phyloP scores from a whole-genome alignment of 2,797 vertebrate genomes.

The Onychomys arenicola region DNA sequence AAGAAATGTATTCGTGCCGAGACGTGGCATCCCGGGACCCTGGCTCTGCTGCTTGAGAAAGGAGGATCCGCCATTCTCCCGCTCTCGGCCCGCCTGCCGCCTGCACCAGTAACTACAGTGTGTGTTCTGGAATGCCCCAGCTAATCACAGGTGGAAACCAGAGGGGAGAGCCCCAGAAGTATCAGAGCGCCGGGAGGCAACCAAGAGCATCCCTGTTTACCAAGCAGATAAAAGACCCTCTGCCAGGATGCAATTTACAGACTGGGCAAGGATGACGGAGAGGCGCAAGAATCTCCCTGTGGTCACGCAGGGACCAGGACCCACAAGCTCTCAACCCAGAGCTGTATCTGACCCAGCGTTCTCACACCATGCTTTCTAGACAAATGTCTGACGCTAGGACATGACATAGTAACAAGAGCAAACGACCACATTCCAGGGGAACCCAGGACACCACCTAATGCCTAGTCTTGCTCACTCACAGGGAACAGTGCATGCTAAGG shows the following conservation, averaged over 20 bases:
- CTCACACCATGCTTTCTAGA: background rate
- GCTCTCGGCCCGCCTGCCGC: background rate
- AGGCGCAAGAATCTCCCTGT: background rate
- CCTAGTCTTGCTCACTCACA: background rate
- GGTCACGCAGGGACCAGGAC: background rate
- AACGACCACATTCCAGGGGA: background rate
- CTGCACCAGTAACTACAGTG: background rate
- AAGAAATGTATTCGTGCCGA: background rate
- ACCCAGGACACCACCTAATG: background rate
- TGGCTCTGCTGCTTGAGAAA: background rate
- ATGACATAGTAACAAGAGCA: background rate
- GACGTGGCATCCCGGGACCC: conserved; percentile 60
- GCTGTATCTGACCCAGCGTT: background rate
- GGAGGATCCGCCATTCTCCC: background rate
- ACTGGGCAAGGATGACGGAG: background rate
- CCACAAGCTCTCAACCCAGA: background rate
- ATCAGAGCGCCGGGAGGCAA: background rate
- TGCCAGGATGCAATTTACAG: background rate
- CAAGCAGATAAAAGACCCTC: background rate
- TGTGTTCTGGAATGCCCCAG: background rate
- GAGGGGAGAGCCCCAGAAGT: background rate
- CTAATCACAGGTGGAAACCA: background rate
- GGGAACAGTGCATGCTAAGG: background rate
- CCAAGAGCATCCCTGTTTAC: rapidly evolving
- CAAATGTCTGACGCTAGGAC: background rate